A percentile compares a stretch with the other conserved stretches of the same genome.
phyloP scores from a whole-genome alignment of 2,113 vertebrate species.

The Actinemys pallida region DNA sequence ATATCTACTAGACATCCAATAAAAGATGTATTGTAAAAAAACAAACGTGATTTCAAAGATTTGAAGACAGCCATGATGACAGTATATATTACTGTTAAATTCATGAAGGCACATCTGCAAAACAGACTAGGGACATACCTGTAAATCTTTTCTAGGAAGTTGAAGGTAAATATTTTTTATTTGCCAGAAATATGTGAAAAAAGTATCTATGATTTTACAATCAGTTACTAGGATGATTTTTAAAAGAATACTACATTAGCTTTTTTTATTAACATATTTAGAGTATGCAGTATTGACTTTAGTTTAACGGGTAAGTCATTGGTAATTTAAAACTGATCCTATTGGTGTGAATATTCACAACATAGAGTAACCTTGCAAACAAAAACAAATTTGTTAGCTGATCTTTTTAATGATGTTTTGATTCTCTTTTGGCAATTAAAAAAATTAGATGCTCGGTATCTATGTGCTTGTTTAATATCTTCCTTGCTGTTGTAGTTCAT shows the following conservation, averaged over 20 bases:
- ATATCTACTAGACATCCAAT: conserved; percentile 71
- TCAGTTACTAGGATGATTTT: conserved; percentile 54
- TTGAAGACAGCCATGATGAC: conserved; percentile 70
- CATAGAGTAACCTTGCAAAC: conserved; percentile 57
- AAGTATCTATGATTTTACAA: conserved; percentile 57
- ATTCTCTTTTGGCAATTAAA: conserved; percentile 28
- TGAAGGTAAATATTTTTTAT: conserved; percentile 67
- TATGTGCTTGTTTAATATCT: conserved; percentile 66
- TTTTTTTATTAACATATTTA: conserved; percentile 64
- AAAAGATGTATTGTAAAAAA: conserved; percentile 75
- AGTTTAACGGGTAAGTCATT: conserved; percentile 57
- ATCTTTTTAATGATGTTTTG: neutral
- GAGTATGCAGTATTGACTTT: conserved; percentile 48
- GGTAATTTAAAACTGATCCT: conserved; percentile 37
- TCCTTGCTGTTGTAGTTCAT: conserved; percentile 23
- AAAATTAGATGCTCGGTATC: conserved; percentile 45
- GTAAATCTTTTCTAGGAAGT: conserved; percentile 67
- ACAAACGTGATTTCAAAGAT: conserved; percentile 65
- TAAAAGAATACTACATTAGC: conserved; percentile 61
- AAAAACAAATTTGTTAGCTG: conserved; percentile 58
- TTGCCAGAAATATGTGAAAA: conserved; percentile 57
- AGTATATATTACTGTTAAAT: conserved; percentile 59
- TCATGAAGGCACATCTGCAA: conserved; percentile 68
- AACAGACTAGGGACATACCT: conserved; percentile 64
- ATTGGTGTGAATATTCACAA: conserved; percentile 42